These are phyloP conservation scores for Habroteleia sp. DNA, from an alignment of 2,888 invertebrate genomes.

Conservation along the genomic window DNA sequence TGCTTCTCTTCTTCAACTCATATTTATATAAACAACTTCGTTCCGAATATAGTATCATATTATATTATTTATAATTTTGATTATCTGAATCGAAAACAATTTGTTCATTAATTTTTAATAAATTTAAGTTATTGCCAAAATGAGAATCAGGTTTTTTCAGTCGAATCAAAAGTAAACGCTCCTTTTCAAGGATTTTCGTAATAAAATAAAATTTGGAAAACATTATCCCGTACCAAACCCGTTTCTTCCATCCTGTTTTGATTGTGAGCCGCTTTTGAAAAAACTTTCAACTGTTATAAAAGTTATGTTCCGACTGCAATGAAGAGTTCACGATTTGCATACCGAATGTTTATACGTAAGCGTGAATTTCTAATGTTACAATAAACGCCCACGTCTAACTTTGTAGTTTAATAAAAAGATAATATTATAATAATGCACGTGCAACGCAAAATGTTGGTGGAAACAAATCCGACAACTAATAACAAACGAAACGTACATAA, in stretches of 20 bases:
- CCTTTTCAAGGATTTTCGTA: not conserved
- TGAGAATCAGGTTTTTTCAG: too few relatives aligned
- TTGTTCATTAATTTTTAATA: too few relatives aligned
- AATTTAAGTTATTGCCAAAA: too few relatives aligned
- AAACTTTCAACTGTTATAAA: conserved; percentile 1
- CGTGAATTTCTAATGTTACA: conserved; percentile 9
- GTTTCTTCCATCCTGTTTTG: too few relatives aligned
- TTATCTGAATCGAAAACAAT: too few relatives aligned
- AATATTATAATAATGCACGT: too few relatives aligned
- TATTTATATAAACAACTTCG: conserved; percentile 12
- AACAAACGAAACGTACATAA: not conserved
- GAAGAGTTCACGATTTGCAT: conserved; percentile 29
- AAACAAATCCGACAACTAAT: not conserved
- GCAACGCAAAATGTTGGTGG: not conserved
- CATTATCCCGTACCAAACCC: too few relatives aligned
- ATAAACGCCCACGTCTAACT: conserved; percentile 28
- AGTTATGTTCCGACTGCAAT: conserved; percentile 3
- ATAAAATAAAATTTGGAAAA: not conserved
- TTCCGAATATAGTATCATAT: too few relatives aligned
- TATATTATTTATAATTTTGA: too few relatives aligned
- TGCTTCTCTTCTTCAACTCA: not conserved
- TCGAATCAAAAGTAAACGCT: too few relatives aligned
- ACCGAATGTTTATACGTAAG: conserved; percentile 8
- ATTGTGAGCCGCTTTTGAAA: too few relatives aligned
- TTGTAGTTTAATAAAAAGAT: too few relatives aligned